phyloP scores from a whole-genome alignment of 2,113 vertebrate species.

The Periophthalmodon schlosseri region DNA sequence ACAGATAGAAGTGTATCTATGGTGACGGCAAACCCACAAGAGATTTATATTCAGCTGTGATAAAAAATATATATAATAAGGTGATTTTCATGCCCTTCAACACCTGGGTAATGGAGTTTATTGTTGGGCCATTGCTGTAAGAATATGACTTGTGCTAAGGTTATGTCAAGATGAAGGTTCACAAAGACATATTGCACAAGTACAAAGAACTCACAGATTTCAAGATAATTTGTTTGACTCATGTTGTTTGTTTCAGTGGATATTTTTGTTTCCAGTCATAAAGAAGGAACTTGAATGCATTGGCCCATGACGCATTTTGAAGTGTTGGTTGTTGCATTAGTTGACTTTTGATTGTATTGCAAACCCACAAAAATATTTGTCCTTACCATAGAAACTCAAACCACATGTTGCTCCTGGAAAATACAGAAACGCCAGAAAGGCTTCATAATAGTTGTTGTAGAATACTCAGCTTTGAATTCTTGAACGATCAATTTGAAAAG shows the following conservation, averaged over 20 bases:
- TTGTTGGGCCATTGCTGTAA: neutral
- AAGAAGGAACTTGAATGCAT: neutral
- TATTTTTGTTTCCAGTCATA: neutral
- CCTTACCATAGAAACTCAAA: neutral
- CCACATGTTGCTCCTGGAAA: neutral
- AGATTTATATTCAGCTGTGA: constrained; percentile 24
- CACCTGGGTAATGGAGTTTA: neutral
- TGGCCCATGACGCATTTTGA: neutral
- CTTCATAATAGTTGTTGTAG: too few relatives aligned
- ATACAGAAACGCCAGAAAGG: too few relatives aligned
- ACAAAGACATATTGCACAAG: neutral
- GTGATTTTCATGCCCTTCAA: neutral
- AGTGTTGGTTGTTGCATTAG: too few relatives aligned
- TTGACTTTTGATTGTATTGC: neutral
- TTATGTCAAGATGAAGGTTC: neutral
- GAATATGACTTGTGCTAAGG: neutral
- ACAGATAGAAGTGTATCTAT: constrained; percentile 62
- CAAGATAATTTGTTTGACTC: neutral
- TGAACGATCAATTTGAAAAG: too few relatives aligned
- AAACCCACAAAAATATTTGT: neutral
- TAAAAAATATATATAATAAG: neutral
- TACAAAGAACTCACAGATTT: neutral
- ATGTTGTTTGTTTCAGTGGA: neutral
- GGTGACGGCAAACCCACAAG: constrained; percentile 54
- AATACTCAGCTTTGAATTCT: too few relatives aligned